These are phyloP conservation scores for Pteropus alecto DNA, from an alignment of 2,113 vertebrate species.

Conservation along the genomic window DNA sequence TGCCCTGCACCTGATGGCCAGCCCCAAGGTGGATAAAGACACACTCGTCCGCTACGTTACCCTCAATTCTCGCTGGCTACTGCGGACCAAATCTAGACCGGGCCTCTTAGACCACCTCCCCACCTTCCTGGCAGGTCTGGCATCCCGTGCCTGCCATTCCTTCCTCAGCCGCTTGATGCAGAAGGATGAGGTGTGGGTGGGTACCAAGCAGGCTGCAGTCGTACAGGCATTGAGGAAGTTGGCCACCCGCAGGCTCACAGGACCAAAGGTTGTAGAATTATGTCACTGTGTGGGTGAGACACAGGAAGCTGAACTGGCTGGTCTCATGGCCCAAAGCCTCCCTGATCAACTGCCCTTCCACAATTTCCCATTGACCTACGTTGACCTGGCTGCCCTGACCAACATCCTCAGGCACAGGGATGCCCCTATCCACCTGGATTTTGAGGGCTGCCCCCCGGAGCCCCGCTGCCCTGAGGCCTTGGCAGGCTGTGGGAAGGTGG, in stretches of 20 bases:
- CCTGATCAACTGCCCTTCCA: slow-evolving; percentile 84
- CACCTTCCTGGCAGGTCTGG: slow-evolving; percentile 90
- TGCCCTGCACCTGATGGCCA: slow-evolving; percentile 90
- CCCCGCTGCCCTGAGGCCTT: slow-evolving; percentile 86
- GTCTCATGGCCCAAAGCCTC: slow-evolving; percentile 75
- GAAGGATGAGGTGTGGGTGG: slow-evolving; percentile 75
- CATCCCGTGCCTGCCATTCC: slow-evolving; percentile 79
- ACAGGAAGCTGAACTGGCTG: slow-evolving; percentile 82
- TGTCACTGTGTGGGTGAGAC: slow-evolving; percentile 90
- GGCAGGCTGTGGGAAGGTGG: slow-evolving; percentile 83
- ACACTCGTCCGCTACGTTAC: slow-evolving; percentile 85
- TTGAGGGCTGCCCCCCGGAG: slow-evolving; percentile 90
- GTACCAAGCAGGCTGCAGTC: slow-evolving; percentile 82
- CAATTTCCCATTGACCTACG: slow-evolving; percentile 86
- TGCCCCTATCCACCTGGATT: slow-evolving; percentile 82
- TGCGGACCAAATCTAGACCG: slow-evolving; percentile 82
- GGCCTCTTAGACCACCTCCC: slow-evolving; percentile 87
- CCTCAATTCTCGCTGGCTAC: slow-evolving; percentile 90
- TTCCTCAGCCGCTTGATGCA: slow-evolving; percentile 82
- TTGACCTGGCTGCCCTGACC: slow-evolving; percentile 87
- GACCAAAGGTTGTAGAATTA: slow-evolving; percentile 91
- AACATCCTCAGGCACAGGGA: slow-evolving; percentile 83
- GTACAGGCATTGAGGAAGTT: slow-evolving; percentile 80
- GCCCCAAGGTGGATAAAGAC: slow-evolving; percentile 73
- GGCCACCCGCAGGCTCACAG: slow-evolving; percentile 85